Conservation (phyloP, 2,797 vertebrate genomes). For the Scolopax bukidnonensis region DNA sequence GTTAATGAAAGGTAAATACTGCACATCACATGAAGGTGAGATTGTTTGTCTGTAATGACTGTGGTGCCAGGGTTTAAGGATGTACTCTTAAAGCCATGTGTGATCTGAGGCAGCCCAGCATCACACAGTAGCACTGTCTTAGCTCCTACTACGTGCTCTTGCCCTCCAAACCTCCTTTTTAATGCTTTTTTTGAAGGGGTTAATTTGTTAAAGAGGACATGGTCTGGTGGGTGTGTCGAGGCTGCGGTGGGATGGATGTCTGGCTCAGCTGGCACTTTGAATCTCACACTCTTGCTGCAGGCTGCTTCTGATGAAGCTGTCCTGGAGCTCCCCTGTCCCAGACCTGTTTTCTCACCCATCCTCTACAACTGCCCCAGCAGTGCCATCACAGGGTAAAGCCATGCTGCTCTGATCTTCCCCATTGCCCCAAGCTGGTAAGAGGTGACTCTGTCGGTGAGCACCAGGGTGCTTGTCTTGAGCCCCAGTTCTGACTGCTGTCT, state of each 20-base stretch:
- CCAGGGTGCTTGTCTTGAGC: not conserved
- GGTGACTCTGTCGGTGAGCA: not conserved
- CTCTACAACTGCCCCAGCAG: not conserved
- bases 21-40: not conserved
- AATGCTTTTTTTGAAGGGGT: not conserved
- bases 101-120: not conserved
- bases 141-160: not conserved
- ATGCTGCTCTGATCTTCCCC: not conserved
- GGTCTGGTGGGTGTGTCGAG: not conserved
- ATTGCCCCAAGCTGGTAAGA: not conserved
- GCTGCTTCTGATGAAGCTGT: not conserved
- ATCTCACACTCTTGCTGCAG: accelerated
- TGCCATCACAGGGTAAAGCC: not conserved
- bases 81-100: not conserved
- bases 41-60: not conserved
- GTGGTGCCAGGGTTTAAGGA: not conserved
- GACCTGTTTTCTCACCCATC: not conserved
- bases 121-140: not conserved
- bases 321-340: not conserved
- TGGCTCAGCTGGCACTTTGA: not conserved
- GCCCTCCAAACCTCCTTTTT: not conserved
- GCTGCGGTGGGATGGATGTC: not conserved
- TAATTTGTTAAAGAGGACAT: accelerated
- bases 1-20: not conserved
- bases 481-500: not conserved